Base-by-base conservation (phyloP, 2,888 invertebrate genomes). In the Reticulitermes lucifugus region DNA sequence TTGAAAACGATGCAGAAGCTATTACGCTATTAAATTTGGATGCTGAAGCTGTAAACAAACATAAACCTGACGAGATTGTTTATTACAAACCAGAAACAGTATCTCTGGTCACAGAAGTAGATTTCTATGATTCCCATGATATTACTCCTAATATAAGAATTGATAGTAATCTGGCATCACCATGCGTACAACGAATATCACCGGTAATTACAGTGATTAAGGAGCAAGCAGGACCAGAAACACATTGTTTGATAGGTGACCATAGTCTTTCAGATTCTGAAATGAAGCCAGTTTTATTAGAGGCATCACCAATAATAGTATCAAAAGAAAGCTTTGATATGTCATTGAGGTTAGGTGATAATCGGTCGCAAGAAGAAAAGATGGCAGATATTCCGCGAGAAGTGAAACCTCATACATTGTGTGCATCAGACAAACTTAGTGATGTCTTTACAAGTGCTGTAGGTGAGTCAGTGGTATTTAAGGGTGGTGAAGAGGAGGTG, bases 401-500 rank as follows among this genome's bases (percentile, higher is more conserved):
- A 65, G 7, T 10, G n/a, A 55, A 18, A 55, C 18, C 14, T 55
- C 18, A 55, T 18, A 1, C 55, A 18, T 18, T 25, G 25, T n/a
- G 10, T 70, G 18, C 41, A 35, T 41, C 73, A 73, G 89, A 89
- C 86, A 88, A 88, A 79, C 86, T 88, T n/a, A 81, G 86, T 41
- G 89, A 88, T 79, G 86, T 89, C 3, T 91, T 91, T 89, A 89
- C 91, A 89, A 88, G 89, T 83, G 89, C 89, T 18, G 80, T 90
- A 70, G 91, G 91, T 84, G 90, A 91, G 84, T 90, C 90, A n/a
- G 89, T 90, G 87, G 88, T 88, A 9, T 89, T 91, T 75, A 89
- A 90, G 1, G 90, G 90, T 55, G 90, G 90, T n/a, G 90, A 90
- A 81, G 87, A 88, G 86, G 79, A 59, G 82, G 83, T 87, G 86